Evolutionary conservation across 2,888 invertebrate species (phyloP).

Genomic region (Drosophila diplacantha): DNA sequence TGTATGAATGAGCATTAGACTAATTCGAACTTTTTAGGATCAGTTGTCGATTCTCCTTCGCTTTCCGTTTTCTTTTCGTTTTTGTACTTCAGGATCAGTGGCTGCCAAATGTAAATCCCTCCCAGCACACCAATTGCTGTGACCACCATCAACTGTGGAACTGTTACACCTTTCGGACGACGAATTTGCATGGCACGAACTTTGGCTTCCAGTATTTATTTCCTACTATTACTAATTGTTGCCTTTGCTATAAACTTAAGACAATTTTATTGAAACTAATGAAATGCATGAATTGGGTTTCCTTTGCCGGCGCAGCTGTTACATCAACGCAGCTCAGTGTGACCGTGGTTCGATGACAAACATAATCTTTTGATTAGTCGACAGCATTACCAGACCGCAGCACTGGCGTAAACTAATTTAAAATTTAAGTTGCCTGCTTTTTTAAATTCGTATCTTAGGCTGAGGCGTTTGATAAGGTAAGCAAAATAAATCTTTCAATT

Average conservation of each 20-base stretch:
- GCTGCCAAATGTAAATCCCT: slow-evolving; percentile 79
- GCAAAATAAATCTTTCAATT: not conserved
- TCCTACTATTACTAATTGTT: not conserved
- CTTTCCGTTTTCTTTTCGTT: slow-evolving; percentile 49
- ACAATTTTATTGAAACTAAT: slow-evolving; percentile 6
- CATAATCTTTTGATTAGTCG: not conserved
- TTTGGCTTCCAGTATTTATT: slow-evolving; percentile 2
- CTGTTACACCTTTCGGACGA: slow-evolving; percentile 75
- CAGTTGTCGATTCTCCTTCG: slow-evolving; percentile 18
- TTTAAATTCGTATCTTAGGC: not conserved
- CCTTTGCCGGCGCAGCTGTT: slow-evolving; percentile 23
- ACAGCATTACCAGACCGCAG: slow-evolving; percentile 4
- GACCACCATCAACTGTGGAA: slow-evolving; percentile 76
- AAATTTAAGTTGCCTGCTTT: not conserved
- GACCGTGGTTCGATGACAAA: not conserved
- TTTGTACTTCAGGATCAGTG: slow-evolving; percentile 72
- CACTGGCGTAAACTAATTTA: slow-evolving; percentile 1
- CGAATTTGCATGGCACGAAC: slow-evolving; percentile 75
- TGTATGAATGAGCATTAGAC: not conserved
- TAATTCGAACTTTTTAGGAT: slow-evolving; percentile 50
- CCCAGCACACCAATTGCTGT: slow-evolving; percentile 74
- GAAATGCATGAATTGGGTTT: slow-evolving; percentile 7
- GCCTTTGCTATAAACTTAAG: not conserved
- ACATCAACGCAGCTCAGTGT: slow-evolving; percentile 10
- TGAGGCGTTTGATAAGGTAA: not conserved